Base-by-base conservation (phyloP, 2,888 invertebrate species). In the Trilocha varians region DNA sequence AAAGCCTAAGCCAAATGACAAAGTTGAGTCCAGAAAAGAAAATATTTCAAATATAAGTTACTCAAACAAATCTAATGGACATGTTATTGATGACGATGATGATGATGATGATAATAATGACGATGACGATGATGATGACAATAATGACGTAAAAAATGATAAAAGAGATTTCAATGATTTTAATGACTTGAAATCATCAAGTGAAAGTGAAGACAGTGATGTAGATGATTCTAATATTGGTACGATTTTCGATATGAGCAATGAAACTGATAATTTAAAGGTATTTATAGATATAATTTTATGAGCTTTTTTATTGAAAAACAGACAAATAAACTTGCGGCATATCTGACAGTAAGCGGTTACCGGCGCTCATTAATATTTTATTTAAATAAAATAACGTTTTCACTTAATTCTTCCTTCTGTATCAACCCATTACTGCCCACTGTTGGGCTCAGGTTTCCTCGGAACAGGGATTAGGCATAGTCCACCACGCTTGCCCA, bases 121-220 rank as follows among this genome's bases (percentile, higher is more conserved):
- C 46, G 57, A 54, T n/a, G 44, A 47, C 42, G 52, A 50, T 18
- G 47, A 49, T 34, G 55, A 55, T 40, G 50, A 49, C 17, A 49
- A 54, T 36, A 52, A 48, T 13, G 52, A 53, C 36, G 52, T 51
- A 6, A 46, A 58, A 41, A 46, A 42, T 6, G 48, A 42, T 3
- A 45, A 49, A 47, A 41, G 46, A 34, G 57, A 62, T 45, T 49
- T 60, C 16, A 63, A 70, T 46, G 59, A 77, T 62, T 67, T 86
- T 9, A 77, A 83, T 11, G 88, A 88, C 62, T 65, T 88, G n/a
- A 86, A 76, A 49, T 82, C 78, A 18, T 80, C 87, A 14, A 86
- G 59, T 3, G 80, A 82, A 36, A 47, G 43, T 17, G 86, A 85
- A 45, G 66, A 61, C 4, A 82, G 82, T 40, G 55, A 49, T n/a